Evolutionary conservation across 1,140 invertebrate species (phyloP).

Genomic region (Caenorhabditis remanei): DNA sequence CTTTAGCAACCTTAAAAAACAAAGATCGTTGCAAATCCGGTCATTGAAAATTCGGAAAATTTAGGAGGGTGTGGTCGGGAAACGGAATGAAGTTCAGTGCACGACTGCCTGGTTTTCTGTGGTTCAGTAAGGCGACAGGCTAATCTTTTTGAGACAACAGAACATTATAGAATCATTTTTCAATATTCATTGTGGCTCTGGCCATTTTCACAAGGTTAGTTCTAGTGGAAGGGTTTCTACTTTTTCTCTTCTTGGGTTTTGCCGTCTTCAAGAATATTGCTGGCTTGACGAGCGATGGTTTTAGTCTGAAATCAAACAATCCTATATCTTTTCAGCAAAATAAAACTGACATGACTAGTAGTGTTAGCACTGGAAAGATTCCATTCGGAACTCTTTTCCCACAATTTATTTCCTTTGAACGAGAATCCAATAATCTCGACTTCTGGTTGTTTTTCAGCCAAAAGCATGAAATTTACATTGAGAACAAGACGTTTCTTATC

Average conservation of each 20-base stretch:
- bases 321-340: neutral
- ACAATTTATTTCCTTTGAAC: conserved; percentile 35
- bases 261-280: conserved; percentile 8
- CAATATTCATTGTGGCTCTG: neutral
- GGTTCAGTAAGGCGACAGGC: no score
- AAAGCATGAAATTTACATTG: conserved; percentile 12
- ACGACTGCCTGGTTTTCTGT: no score
- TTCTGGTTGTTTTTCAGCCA: conserved; percentile 23
- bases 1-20: neutral
- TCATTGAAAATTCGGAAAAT: neutral
- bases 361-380: neutral
- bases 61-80: neutral
- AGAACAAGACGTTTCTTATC: conserved; percentile 29
- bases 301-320: conserved; percentile 18
- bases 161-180: neutral
- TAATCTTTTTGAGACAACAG: no score
- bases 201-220: neutral
- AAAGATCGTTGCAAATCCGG: neutral
- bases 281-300: conserved; percentile 50
- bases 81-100: no score
- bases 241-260: neutral
- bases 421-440: conserved; percentile 16
- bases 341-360: conserved; percentile 44
- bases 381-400: conserved; percentile 38
- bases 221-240: conserved; percentile 8